These are phyloP conservation scores for Micromys minutus DNA, from an alignment of 2,113 vertebrate genomes.

Conservation along the genomic window DNA sequence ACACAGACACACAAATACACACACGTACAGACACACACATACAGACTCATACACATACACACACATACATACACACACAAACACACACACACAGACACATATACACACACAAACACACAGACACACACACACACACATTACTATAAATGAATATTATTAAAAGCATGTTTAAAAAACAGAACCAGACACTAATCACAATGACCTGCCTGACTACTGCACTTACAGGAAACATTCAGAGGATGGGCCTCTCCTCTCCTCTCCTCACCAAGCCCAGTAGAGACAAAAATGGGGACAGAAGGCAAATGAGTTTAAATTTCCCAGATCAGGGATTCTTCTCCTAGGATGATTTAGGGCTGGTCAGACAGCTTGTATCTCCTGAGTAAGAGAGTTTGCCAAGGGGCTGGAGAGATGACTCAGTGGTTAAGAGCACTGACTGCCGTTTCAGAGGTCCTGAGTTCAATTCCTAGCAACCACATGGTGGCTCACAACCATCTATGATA, in stretches of 20 bases:
- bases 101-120: not conserved
- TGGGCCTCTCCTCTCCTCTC: not conserved
- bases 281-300: accelerated
- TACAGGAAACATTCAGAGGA: not conserved
- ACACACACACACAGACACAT: not conserved
- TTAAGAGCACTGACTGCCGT: no score
- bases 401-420: no score
- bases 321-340: not conserved
- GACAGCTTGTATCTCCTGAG: no score
- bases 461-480: no score
- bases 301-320: not conserved
- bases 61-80: no score
- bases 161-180: not conserved
- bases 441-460: no score
- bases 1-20: not conserved
- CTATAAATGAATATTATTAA: not conserved
- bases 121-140: not conserved
- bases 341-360: not conserved
- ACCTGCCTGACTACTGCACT: not conserved
- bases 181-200: not conserved
- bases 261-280: not conserved
- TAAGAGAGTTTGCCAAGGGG: not conserved
- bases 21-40: no score
- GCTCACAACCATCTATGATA: no score
- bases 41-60: no score